A percentile compares a stretch with the other conserved stretches of the same genome.
phyloP scores from a whole-genome alignment of 2,888 invertebrate genomes.

The Tetheella fluctuosa region DNA sequence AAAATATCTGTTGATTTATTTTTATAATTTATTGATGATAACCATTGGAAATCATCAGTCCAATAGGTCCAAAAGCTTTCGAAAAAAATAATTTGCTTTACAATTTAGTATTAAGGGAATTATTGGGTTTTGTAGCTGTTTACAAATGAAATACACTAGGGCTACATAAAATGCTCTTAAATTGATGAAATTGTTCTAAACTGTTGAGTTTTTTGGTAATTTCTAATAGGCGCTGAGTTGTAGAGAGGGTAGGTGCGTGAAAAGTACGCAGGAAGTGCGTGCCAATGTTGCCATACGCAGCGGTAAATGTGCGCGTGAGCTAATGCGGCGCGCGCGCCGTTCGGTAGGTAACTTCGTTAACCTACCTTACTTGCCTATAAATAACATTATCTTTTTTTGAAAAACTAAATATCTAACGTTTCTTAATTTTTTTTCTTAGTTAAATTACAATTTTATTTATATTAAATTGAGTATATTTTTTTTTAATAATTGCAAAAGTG shows the following conservation, averaged over 20 bases:
- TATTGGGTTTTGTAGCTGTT: slow-evolving; percentile 12
- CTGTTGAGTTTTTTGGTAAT: slow-evolving; percentile 69
- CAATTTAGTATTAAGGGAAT: slow-evolving; percentile 14
- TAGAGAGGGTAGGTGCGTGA: slow-evolving; percentile 62
- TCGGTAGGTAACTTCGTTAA: slow-evolving; percentile 20
- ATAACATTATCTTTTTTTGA: not conserved
- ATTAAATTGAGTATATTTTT: too few relatives aligned
- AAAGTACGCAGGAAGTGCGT: slow-evolving; percentile 65
- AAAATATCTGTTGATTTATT: not conserved
- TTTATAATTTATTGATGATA: slow-evolving; percentile 1
- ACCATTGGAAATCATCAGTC: not conserved
- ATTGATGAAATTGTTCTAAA: slow-evolving; percentile 57
- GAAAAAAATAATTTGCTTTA: slow-evolving; percentile 15
- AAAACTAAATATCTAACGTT: not conserved
- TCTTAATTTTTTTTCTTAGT: not conserved
- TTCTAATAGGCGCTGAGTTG: slow-evolving; percentile 77
- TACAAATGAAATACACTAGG: slow-evolving; percentile 34
- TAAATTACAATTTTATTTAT: not conserved
- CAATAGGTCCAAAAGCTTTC: not conserved
- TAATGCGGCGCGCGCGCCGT: slow-evolving; percentile 22
- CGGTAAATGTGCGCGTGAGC: slow-evolving; percentile 58
- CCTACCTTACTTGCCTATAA: slow-evolving; percentile 11
- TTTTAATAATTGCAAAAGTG: too few relatives aligned
- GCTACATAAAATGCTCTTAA: slow-evolving; percentile 54
- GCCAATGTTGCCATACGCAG: slow-evolving; percentile 73